Percentiles rank a stretch among this genome's conserved stretches.
Conservation (phyloP, 2,888 invertebrate species). For the Caenorhabditis virilis region DNA sequence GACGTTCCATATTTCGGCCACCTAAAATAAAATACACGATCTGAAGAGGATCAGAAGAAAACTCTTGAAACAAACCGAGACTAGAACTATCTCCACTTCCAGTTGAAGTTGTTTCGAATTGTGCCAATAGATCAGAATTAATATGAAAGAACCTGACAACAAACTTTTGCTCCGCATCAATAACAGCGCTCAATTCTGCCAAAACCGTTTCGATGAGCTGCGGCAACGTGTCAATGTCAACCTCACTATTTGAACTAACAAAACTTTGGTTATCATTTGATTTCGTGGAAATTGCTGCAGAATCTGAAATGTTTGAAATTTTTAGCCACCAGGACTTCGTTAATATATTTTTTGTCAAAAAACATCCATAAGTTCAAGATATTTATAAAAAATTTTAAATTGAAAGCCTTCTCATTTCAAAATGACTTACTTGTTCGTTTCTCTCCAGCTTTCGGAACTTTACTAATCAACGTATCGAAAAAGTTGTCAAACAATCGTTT, state of each 20-base stretch:
- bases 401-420: neutral
- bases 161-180: conserved; percentile 91
- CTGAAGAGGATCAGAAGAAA: too few relatives aligned
- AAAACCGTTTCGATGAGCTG: conserved; percentile 83
- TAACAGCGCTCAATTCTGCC: conserved; percentile 85
- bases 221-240: conserved; percentile 26
- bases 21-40: conserved; percentile 29
- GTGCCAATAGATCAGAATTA: conserved; percentile 72
- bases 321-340: too few relatives aligned
- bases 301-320: too few relatives aligned
- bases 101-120: conserved; percentile 56
- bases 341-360: too few relatives aligned
- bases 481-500: conserved; percentile 57
- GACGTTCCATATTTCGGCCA: conserved; percentile 55
- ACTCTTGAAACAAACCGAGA: conserved; percentile 21
- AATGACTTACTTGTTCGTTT: conserved; percentile 21
- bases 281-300: conserved; percentile 18
- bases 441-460: conserved; percentile 35
- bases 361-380: too few relatives aligned
- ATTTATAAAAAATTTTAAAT: conserved; percentile 10
- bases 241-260: conserved; percentile 27
- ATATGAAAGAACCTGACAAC: conserved; percentile 89
- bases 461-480: conserved; percentile 39
- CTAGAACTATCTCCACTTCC: conserved; percentile 54
- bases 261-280: conserved; percentile 31